Percentiles rank a stretch among this genome's conserved stretches.
phyloP scores from a whole-genome alignment of 2,113 vertebrate genomes.

The Recurvirostra avosetta region DNA sequence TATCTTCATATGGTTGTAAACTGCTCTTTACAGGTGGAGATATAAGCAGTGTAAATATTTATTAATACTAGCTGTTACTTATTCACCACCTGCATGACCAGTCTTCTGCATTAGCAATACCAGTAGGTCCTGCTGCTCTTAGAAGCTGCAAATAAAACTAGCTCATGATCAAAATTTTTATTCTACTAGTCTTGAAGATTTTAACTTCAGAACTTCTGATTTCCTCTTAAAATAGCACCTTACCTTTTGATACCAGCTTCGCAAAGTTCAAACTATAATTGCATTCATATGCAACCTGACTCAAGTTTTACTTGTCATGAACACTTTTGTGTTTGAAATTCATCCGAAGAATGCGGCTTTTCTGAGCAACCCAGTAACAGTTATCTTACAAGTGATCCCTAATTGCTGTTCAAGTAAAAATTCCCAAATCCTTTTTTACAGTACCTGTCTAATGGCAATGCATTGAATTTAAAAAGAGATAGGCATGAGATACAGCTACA shows the following conservation, averaged over 20 bases:
- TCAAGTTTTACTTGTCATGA: background rate
- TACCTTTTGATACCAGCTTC: background rate
- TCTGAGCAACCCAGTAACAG: background rate
- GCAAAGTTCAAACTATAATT: background rate
- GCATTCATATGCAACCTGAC: background rate
- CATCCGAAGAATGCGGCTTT: background rate
- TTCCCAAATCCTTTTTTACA: background rate
- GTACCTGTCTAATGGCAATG: background rate
- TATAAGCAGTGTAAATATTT: background rate
- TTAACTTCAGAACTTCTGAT: background rate
- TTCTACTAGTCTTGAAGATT: background rate
- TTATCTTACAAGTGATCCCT: background rate
- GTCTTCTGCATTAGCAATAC: background rate
- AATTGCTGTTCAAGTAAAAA: background rate
- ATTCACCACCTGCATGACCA: background rate
- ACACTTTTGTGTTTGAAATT: background rate
- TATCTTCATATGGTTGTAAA: background rate
- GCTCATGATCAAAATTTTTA: background rate
- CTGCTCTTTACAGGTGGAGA: background rate
- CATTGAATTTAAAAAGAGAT: background rate
- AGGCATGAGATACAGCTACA: background rate
- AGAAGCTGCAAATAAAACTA: background rate
- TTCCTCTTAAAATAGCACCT: background rate
- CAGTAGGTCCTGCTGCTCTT: background rate
- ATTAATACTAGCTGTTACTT: background rate